These are phyloP conservation scores for Cygnus atratus DNA, from an alignment of 2,113 vertebrate species.

Conservation along the genomic window DNA sequence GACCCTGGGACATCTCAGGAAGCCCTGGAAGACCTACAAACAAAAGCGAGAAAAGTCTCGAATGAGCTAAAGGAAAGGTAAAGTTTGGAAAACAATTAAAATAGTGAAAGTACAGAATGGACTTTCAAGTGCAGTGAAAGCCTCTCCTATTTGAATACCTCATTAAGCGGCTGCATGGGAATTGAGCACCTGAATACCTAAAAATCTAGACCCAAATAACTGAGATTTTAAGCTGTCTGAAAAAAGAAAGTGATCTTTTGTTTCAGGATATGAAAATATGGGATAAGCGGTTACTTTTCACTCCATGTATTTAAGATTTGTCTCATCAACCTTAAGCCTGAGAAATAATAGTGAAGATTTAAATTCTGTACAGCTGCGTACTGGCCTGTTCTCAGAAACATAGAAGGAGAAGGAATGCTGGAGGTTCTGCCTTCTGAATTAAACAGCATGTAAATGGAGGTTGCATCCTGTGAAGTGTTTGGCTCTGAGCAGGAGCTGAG, in stretches of 20 bases:
- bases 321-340: background rate
- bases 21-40: background rate
- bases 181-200: background rate
- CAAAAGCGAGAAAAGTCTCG: background rate
- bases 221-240: background rate
- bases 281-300: background rate
- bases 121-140: background rate
- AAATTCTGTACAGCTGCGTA: accelerated
- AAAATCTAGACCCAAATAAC: background rate
- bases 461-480: background rate
- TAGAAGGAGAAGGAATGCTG: background rate
- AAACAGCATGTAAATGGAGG: background rate
- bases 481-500: background rate
- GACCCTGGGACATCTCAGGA: background rate
- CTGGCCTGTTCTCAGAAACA: background rate
- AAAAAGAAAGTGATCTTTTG: background rate
- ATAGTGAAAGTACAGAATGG: background rate
- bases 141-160: background rate
- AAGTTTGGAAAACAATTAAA: background rate
- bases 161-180: background rate
- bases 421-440: background rate
- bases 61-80: background rate
- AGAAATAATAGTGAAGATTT: background rate
- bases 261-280: background rate
- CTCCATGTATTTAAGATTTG: background rate